Conservation (phyloP, 2,797 vertebrate genomes). For the Pteropus rufus region DNA sequence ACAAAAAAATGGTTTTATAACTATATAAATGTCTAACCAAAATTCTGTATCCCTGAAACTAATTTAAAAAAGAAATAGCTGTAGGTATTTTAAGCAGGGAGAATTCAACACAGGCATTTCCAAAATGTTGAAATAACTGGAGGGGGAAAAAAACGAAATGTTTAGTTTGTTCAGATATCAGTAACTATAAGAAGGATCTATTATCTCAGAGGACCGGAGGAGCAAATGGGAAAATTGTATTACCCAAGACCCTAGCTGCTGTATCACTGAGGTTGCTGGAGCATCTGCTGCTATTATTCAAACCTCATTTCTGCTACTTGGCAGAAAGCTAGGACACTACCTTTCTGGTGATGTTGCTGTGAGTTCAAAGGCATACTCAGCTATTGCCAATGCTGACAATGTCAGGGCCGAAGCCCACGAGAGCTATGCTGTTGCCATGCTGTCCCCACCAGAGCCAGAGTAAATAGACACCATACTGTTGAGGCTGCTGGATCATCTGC, state of each 20-base stretch:
- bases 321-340: not conserved
- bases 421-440: too few relatives aligned
- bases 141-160: not conserved
- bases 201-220: not conserved
- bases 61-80: not conserved
- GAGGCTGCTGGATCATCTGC: not conserved
- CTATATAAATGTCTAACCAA: too few relatives aligned
- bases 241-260: not conserved
- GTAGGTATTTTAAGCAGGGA: not conserved
- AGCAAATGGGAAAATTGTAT: not conserved
- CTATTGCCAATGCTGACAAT: not conserved
- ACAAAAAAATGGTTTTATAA: not conserved
- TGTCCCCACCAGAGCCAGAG: too few relatives aligned
- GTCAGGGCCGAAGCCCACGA: not conserved
- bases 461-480: fast-evolving
- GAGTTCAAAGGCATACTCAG: too few relatives aligned
- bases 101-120: not conserved
- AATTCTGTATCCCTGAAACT: too few relatives aligned
- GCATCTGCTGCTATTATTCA: not conserved
- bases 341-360: not conserved
- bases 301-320: not conserved
- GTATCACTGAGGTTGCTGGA: not conserved
- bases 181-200: not conserved
- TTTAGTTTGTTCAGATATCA: not conserved
- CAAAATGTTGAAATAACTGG: not conserved